Base-by-base conservation (phyloP, 2,888 invertebrate genomes). In the Omphaloscelis lunosa region DNA sequence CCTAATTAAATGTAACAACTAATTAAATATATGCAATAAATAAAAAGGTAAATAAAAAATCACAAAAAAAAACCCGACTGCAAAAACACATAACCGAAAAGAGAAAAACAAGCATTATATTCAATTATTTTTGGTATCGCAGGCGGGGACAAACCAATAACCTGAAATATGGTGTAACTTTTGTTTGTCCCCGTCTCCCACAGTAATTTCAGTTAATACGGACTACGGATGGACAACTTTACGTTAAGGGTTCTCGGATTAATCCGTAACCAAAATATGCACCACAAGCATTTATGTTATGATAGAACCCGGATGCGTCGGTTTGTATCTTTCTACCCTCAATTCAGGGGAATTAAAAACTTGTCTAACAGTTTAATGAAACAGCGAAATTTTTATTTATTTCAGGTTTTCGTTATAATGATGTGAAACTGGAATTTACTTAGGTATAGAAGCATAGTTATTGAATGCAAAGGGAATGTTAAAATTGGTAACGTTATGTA, bases 221-320 rank as follows among this genome's bases (percentile, higher is more conserved):
- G 61, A 29, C 29, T 41, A 48, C 73, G 76, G 69, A 76, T 69
- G 72, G 70, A 63, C 80, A 73, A 72, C 71, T 76, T 80, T 77
- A 67, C 69, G 67, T 48, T 74, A 78, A 77, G 69, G 88, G 69
- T 66, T 41, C 69, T 62, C 76, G 72, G 78, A 72, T 85, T 82
- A 80, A 77, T 74, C 80, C 67, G 78, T 67, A 78, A 82, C 80
- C 77, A 84, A 85, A 88, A 87, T 79, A 77, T 78, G 65, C 72
- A 78, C 62, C 78, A 72, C 83, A 82, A 88, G 85, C 85, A 82
- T 85, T 83, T 80, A 88, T 83, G 80, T 82, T 87, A 81, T 76
- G 70, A 74, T 77, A 73, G 78, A 51, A 66, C 34, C 75, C 77
- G 79, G 75, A 81, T 84, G 80, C 59, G 81, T 72, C 70, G 73